Evolutionary conservation across 2,113 vertebrate genomes (phyloP).

Genomic region (Ia io): DNA sequence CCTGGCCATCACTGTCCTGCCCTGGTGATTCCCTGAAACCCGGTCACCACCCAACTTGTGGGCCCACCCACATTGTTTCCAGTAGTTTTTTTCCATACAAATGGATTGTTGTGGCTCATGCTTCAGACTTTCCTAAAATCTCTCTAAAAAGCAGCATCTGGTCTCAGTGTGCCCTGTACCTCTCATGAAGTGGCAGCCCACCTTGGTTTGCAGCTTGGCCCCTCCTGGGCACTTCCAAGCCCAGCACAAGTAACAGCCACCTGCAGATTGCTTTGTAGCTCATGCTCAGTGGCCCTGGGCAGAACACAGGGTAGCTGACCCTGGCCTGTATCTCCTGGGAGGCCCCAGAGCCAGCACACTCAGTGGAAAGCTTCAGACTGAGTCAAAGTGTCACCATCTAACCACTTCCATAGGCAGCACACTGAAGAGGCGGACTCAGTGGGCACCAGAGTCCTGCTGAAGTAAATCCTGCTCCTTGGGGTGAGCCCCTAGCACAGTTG

Average conservation of each 20-base stretch:
- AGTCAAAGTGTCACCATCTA: neutral
- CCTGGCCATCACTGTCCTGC: neutral
- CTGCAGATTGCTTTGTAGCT: neutral
- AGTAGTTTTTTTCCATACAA: neutral
- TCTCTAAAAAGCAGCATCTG: neutral
- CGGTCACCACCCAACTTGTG: neutral
- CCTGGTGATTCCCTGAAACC: neutral
- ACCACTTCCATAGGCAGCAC: neutral
- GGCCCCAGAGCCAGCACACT: neutral
- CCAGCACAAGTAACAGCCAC: neutral
- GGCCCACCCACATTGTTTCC: neutral
- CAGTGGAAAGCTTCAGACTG: neutral
- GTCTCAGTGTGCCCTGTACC: neutral
- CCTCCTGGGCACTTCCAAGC: neutral
- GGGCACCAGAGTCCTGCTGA: neutral
- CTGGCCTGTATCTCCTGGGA: neutral
- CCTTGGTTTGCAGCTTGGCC: neutral
- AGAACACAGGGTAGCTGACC: neutral
- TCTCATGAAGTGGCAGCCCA: neutral
- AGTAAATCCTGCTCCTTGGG: neutral
- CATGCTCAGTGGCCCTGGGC: neutral
- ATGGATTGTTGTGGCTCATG: neutral
- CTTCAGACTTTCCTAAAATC: neutral
- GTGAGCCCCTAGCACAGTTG: neutral
- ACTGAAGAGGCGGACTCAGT: neutral